These are phyloP conservation scores for Sminthurides aquaticus DNA, from an alignment of 2,888 invertebrate species.

Conservation along the genomic window DNA sequence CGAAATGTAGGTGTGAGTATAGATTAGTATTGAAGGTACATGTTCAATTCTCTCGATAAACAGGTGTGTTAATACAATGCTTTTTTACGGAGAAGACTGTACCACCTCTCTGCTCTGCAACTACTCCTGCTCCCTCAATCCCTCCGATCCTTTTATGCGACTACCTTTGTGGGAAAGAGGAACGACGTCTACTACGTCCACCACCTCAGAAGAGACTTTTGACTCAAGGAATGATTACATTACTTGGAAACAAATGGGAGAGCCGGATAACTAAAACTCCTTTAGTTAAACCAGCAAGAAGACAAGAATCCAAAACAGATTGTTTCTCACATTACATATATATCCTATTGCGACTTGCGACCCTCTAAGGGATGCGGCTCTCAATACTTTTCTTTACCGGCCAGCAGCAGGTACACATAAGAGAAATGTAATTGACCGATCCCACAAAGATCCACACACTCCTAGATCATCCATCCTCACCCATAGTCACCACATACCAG, in stretches of 20 bases:
- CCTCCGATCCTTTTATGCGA: neutral
- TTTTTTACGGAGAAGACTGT: neutral
- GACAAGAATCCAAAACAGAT: neutral
- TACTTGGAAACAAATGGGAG: too few species aligned
- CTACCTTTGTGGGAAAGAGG: neutral
- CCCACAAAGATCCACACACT: too few species aligned
- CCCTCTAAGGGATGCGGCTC: too few species aligned
- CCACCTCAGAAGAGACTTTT: neutral
- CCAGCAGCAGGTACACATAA: too few species aligned
- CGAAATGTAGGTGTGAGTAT: neutral
- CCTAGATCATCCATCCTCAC: too few species aligned
- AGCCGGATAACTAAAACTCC: neutral
- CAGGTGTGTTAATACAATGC: neutral
- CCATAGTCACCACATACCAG: too few species aligned
- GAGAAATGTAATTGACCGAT: too few species aligned
- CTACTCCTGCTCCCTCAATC: neutral
- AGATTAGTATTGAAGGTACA: neutral
- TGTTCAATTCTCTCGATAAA: neutral
- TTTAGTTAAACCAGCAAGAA: neutral
- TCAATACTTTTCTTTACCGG: too few species aligned
- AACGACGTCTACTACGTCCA: neutral
- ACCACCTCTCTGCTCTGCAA: neutral
- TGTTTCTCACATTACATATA: neutral
- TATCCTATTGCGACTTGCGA: too few species aligned
- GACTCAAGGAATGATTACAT: too few species aligned